These are phyloP conservation scores for Eugnorisma glareosa DNA, from an alignment of 2,888 invertebrate species.

Conservation along the genomic window DNA sequence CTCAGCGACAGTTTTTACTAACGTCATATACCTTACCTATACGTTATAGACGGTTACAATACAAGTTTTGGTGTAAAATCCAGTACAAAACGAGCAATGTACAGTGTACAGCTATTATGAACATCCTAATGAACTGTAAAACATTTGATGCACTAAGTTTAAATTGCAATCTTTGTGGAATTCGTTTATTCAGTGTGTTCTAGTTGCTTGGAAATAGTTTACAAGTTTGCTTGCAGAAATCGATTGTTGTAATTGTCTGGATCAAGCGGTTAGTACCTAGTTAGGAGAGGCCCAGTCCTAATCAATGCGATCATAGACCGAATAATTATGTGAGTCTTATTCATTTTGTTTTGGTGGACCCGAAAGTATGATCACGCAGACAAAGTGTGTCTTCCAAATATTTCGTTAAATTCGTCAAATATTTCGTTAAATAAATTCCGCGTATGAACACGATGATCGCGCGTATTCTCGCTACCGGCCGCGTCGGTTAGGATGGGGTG, in stretches of 20 bases:
- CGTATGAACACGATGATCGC: background rate
- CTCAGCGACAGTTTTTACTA: slow-evolving; percentile 33
- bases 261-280: background rate
- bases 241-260: background rate
- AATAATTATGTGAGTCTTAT: background rate
- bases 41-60: slow-evolving; percentile 65
- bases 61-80: slow-evolving; percentile 74
- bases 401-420: background rate
- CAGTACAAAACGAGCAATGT: slow-evolving; percentile 67
- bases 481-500: background rate
- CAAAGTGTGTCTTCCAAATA: background rate
- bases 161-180: slow-evolving; percentile 68
- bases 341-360: background rate
- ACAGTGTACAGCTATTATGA: slow-evolving; percentile 59
- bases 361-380: background rate
- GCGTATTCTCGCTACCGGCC: background rate
- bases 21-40: slow-evolving; percentile 32
- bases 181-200: slow-evolving; percentile 55
- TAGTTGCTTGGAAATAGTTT: slow-evolving; percentile 14
- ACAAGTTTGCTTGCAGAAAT: slow-evolving; percentile 14
- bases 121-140: slow-evolving; percentile 74
- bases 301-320: background rate
- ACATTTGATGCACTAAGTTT: slow-evolving; percentile 75
- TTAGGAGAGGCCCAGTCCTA: background rate
- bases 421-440: background rate